Evolutionary conservation across 2,797 vertebrate species (phyloP).

Genomic region (Esox lucius): DNA sequence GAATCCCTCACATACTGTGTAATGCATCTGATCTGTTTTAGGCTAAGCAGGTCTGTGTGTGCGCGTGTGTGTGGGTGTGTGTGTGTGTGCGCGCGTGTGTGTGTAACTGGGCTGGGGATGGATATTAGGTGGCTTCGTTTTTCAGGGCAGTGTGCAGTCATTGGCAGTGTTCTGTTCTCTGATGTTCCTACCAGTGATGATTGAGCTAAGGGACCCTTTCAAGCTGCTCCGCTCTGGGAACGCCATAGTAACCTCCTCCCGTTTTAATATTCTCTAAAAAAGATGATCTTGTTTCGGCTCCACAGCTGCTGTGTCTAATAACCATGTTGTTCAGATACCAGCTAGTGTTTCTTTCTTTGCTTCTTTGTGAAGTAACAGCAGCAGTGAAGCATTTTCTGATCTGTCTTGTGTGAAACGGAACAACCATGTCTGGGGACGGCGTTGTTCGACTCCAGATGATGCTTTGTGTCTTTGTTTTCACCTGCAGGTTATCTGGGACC

Average conservation of each 20-base stretch:
- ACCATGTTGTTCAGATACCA: neutral
- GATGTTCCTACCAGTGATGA: neutral
- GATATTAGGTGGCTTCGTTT: constrained; percentile 12
- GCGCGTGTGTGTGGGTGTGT: no score
- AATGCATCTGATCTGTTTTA: constrained; percentile 21
- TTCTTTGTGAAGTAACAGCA: neutral
- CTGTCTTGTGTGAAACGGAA: neutral
- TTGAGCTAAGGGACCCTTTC: neutral
- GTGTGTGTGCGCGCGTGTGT: no score
- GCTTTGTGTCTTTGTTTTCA: constrained; percentile 31
- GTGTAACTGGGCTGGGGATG: constrained; percentile 2
- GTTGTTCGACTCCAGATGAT: neutral
- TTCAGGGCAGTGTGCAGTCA: constrained; percentile 1
- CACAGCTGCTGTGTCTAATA: neutral
- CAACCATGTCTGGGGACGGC: no score
- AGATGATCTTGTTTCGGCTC: neutral
- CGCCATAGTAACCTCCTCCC: neutral
- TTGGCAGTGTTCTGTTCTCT: neutral
- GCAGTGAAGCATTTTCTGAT: neutral
- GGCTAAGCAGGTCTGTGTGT: no score
- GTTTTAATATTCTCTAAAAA: neutral
- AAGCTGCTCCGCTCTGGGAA: neutral
- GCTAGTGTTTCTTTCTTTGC: neutral
- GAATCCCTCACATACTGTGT: constrained; percentile 37
- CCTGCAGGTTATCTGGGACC: constrained; percentile 89